These are phyloP conservation scores for Gryllus bimaculatus DNA, from an alignment of 1,140 invertebrate genomes.

Conservation along the genomic window DNA sequence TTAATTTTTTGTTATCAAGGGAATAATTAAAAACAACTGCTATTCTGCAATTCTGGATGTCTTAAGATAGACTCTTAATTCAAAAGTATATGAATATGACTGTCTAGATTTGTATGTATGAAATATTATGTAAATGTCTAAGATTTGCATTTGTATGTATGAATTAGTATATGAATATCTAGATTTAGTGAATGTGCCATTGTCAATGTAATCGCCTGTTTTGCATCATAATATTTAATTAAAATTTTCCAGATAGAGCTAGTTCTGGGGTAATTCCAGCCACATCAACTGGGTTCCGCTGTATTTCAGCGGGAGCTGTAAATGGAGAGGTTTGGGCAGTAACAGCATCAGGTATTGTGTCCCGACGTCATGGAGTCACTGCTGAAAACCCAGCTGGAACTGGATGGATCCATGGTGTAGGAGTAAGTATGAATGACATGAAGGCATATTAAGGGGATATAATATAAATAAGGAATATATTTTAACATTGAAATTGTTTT, in stretches of 20 bases:
- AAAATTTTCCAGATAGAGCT: background rate
- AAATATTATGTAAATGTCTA: no score
- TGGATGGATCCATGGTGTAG: constrained; percentile 63
- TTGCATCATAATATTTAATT: no score
- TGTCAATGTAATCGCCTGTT: no score
- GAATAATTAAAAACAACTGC: no score
- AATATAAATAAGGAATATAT: background rate
- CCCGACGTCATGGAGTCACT: constrained; percentile 59
- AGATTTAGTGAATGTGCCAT: no score
- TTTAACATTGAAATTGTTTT: background rate
- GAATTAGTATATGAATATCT: no score
- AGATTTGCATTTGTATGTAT: no score
- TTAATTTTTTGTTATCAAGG: no score
- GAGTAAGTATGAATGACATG: constrained; percentile 39
- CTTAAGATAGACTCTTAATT: no score
- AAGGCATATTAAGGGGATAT: background rate
- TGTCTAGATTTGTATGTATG: no score
- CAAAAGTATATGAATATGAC: no score
- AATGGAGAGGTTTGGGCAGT: constrained; percentile 61
- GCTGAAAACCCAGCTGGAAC: constrained; percentile 56
- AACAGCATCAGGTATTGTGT: constrained; percentile 57
- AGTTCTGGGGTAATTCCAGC: background rate
- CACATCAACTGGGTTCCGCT: constrained; percentile 31
- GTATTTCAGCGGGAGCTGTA: constrained; percentile 49
- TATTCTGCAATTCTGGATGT: no score